A percentile compares a stretch with the other conserved stretches of the same genome.
Evolutionary conservation across 2,113 vertebrate genomes (phyloP).

Genomic region (Eolophus roseicapilla): DNA sequence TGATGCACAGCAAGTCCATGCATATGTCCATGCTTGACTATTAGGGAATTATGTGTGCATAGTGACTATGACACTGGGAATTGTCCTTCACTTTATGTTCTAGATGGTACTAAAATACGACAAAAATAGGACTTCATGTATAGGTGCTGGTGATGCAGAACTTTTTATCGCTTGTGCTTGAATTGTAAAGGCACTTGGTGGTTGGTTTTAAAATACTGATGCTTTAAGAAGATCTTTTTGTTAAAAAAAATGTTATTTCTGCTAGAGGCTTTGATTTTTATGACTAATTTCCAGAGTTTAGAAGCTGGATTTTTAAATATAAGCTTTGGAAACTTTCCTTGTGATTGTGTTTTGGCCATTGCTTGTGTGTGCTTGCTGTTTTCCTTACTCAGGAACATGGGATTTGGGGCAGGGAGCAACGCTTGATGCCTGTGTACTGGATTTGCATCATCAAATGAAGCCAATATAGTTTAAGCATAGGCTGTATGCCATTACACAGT

Average conservation of each 20-base stretch:
- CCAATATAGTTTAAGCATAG: background rate
- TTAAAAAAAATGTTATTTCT: background rate
- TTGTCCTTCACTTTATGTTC: background rate
- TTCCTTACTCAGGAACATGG: background rate
- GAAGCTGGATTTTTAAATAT: background rate
- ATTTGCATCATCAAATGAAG: background rate
- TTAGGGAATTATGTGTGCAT: background rate
- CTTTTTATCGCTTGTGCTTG: background rate
- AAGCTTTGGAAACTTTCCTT: background rate
- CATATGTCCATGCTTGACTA: background rate
- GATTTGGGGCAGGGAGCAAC: background rate
- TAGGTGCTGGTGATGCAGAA: background rate
- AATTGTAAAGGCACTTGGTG: background rate
- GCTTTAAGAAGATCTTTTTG: background rate
- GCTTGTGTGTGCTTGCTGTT: rapidly evolving
- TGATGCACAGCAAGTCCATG: background rate
- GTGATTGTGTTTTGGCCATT: background rate
- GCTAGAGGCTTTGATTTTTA: background rate
- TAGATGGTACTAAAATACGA: background rate
- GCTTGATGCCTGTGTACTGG: background rate
- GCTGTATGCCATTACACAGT: background rate
- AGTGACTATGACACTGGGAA: background rate
- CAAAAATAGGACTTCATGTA: background rate
- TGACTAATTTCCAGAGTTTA: background rate
- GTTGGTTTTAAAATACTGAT: background rate